Percentiles rank a stretch among this genome's conserved stretches.
Conservation (phyloP, 2,113 vertebrate genomes). For the Lepisosteus osseus region DNA sequence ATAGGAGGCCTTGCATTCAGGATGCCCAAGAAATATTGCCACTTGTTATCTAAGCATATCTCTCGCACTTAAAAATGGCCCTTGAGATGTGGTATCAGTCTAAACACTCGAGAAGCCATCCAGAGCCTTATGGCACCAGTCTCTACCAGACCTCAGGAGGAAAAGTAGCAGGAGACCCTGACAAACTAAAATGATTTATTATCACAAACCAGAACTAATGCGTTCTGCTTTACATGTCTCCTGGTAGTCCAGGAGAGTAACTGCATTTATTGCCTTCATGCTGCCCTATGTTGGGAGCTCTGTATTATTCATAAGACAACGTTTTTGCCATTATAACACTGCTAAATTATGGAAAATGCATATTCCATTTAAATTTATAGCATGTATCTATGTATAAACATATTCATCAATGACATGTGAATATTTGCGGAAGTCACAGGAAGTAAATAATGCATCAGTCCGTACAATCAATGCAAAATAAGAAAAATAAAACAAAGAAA, state of each 20-base stretch:
- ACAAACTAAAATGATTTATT: conserved; percentile 84
- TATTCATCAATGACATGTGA: conserved; percentile 52
- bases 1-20: conserved; percentile 62
- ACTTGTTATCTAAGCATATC: conserved; percentile 80
- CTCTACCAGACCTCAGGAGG: conserved; percentile 67
- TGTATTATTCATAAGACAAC: conserved; percentile 94
- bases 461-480: background rate
- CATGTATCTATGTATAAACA: conserved; percentile 73
- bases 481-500: too few relatives aligned
- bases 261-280: conserved; percentile 83
- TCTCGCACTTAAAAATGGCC: conserved; percentile 74
- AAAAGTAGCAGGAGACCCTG: conserved; percentile 66
- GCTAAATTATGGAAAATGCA: conserved; percentile 86
- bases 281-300: conserved; percentile 67
- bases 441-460: conserved; percentile 1
- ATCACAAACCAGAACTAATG: conserved; percentile 81
- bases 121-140: conserved; percentile 61
- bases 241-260: conserved; percentile 69
- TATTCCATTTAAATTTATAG: conserved; percentile 82
- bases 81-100: conserved; percentile 63
- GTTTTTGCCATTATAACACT: conserved; percentile 67
- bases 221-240: conserved; percentile 78
- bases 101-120: conserved; percentile 71
- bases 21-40: conserved; percentile 75
- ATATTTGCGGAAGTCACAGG: background rate